Conservation (phyloP, 2,888 invertebrate genomes). For the Ecliptopera silaceata region DNA sequence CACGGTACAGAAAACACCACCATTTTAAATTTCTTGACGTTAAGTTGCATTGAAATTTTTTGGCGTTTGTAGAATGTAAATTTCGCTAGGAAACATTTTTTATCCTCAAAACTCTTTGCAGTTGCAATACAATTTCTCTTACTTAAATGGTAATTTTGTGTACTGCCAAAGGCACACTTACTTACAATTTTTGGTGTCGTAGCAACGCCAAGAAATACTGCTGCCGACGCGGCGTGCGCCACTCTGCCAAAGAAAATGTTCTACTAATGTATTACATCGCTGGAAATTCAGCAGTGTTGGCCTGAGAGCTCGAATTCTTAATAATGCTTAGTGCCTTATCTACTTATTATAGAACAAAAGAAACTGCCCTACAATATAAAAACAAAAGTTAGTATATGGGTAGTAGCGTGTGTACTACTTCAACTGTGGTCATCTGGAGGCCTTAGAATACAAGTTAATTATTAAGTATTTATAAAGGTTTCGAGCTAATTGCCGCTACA, state of each 20-base stretch:
- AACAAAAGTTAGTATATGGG: too few relatives aligned
- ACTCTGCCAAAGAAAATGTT: conserved; percentile 16
- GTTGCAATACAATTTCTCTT: neutral
- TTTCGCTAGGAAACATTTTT: neutral
- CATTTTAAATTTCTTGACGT: too few relatives aligned
- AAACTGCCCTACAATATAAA: too few relatives aligned
- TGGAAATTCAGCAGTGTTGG: neutral
- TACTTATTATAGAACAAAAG: too few relatives aligned
- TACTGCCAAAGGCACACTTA: conserved; percentile 22
- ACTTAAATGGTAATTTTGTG: conserved; percentile 17
- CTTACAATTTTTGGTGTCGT: conserved; percentile 13
- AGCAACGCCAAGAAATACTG: conserved; percentile 7
- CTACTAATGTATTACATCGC: neutral
- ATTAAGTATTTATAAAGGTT: neutral
- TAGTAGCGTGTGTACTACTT: too few relatives aligned
- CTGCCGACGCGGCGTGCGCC: neutral
- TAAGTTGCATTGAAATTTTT: too few relatives aligned
- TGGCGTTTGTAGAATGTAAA: too few relatives aligned
- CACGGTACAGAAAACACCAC: too few relatives aligned
- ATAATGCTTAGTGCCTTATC: neutral
- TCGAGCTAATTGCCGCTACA: neutral
- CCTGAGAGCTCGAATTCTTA: neutral
- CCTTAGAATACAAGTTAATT: neutral
- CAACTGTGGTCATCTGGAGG: too few relatives aligned
- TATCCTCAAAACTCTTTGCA: neutral